Evolutionary conservation across 2,888 invertebrate genomes (phyloP), one percentile per base, ranked within the genome.

Genomic region (Mantis religiosa): DNA sequence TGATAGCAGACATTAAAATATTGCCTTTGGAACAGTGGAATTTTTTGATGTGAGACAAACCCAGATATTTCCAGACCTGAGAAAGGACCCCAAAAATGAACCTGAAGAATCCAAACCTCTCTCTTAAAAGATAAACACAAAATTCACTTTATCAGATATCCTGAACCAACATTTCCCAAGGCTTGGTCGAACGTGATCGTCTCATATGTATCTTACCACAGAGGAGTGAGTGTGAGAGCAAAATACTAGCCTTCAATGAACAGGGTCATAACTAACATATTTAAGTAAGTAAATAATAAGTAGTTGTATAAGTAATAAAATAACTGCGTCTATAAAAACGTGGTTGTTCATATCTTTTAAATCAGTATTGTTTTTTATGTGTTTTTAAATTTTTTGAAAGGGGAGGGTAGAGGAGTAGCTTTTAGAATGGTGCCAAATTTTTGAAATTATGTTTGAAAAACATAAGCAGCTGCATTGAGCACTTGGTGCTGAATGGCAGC

Each of bases 181-280:
- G 54, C 54, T 71, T 71, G 54, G 54, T 71, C 54, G 54, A 71
- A 71, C 15, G 54, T 71, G 54, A 25, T 71, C 54, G 54, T 71
- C 54, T 71, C 54, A 71, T 71, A 71, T 71, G 20, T 71, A 71
- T 71, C 54, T 82, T 87, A 87, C 82, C 87, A 87, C 87, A 71
- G 54, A 82, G 87, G 54, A 87, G 87, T 87, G 82, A n/a, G 34
- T 87, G 87, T 87, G 87, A 71, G 54, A 87, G 87, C 41, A 12
- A 87, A 87, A 82, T 87, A 82, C 91, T 90, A 91, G 91, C 91
- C 91, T 91, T 91, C 89, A 90, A 90, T 90, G 90, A 91, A 91
- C 91, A 91, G 91, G 91, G 91, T 91, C 91, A 90, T 88, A 89
- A 90, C 89, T 90, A 89, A 90, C 89, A 89, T 90, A 90, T 89